A percentile compares a stretch with the other conserved stretches of the same genome.
Conservation (phyloP, 2,113 vertebrate species). For the Sitta europaea region DNA sequence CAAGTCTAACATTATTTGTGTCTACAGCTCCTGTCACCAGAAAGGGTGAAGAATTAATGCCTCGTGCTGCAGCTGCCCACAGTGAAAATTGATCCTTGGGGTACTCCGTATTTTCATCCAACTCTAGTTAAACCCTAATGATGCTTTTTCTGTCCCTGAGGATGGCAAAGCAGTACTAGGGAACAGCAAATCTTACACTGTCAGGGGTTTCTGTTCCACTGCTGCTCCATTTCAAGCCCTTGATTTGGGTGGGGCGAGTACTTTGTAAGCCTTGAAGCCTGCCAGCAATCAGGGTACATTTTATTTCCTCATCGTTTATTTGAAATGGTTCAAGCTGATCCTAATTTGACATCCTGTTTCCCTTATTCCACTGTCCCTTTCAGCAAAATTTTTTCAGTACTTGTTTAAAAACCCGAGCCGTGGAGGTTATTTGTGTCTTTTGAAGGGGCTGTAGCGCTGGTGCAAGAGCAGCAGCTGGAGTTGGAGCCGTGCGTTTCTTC, state of each 20-base stretch:
- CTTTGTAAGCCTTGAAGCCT: conserved; percentile 15
- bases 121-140: conserved; percentile 21
- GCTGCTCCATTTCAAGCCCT: neutral
- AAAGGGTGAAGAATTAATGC: conserved; percentile 35
- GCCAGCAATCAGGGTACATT: conserved; percentile 23
- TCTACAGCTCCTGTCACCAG: conserved; percentile 35
- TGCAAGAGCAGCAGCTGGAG: neutral
- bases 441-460: accelerated
- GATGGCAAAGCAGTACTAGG: neutral
- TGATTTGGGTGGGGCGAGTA: neutral
- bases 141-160: conserved; percentile 10
- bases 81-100: conserved; percentile 54
- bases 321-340: conserved; percentile 30
- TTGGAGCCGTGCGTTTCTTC: neutral
- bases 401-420: neutral
- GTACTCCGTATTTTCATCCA: conserved; percentile 45
- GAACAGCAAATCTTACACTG: neutral
- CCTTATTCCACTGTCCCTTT: conserved; percentile 19
- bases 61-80: conserved; percentile 3
- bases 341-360: conserved; percentile 24
- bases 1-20: conserved; percentile 19
- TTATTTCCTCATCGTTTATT: neutral
- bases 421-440: neutral
- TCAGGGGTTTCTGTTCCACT: neutral
- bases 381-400: neutral